Base-by-base conservation (phyloP, 2,113 vertebrate genomes). In the Podarcis muralis region DNA sequence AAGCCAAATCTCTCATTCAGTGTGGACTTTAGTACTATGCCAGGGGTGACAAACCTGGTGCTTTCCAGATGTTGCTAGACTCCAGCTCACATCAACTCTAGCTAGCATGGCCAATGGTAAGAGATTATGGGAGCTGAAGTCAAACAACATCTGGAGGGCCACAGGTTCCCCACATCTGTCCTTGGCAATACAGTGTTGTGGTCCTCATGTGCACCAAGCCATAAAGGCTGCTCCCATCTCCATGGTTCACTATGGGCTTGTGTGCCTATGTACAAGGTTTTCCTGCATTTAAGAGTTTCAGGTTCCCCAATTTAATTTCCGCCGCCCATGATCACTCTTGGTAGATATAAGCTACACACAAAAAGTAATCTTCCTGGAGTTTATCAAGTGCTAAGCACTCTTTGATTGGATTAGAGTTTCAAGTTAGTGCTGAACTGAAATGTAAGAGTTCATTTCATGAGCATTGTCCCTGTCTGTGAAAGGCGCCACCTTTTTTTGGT, bases 101-200 rank as follows among this genome's bases (percentile, higher is more conserved):
- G 59, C 59, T 18, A 62, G 5, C 59, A 20, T 62, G 59, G 59
- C 16, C 59, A 62, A 62, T 62, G 13, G 18, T 62, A 4, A 62
- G 59, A 62, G 59, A 62, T 62, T 15, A 62, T 62, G 59, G 59
- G 18, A 62, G 59, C 59, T 62, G 59, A 20, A 62, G 59, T 62
- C 59, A 62, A 62, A 20, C 59, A 62, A 62, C 59, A 62, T 62
- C 59, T 62, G 59, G 18, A 20, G 13, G 59, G 59, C 59, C 18
- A 18, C 59, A 62, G 59, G 59, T 62, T 62, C 59, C 59, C 59
- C 59, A 62, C 59, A 62, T 18, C 18, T 62, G 59, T 20, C 65
- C 65, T 69, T 84, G 80, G 32, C 7, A 86, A 71, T 76, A 48
- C 40, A 91, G 25, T 90, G 92, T 68, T 91, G 89, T 92, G 86